Base-by-base conservation (phyloP, 2,888 invertebrate species). In the Zootermopsis nevadensis region DNA sequence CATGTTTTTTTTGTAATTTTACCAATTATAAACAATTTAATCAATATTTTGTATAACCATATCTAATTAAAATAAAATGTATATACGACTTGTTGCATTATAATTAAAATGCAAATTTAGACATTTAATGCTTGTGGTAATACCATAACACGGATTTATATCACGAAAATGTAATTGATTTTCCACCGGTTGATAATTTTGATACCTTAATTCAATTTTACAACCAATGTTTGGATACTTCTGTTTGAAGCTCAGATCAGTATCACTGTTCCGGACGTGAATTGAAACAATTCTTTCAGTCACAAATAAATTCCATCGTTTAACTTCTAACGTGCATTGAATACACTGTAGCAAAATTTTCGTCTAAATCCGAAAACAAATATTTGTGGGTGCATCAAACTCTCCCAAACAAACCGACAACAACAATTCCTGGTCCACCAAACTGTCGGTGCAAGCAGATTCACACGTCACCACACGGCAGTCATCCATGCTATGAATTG, bases 401-500 rank as follows among this genome's bases (percentile, higher is more conserved):
- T 24, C 6, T 27, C n/a, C 60, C 60, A 60, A 24, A 60, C 60
- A 60, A 60, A 60, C 27, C 27, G 15, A 60, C 60, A 60, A 55
- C 12, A 15, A 60, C n/a, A 60, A 27, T n/a, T 60, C n/a, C 27
- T n/a, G 27, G 60, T 6, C 60, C 60, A 60, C 60, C 1, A 60
- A 60, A 60, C 60, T 60, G 60, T 60, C 60, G n/a, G 60, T 27
- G 60, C 27, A 76, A 76, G 42, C 42, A 42, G 31, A 76, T 48
- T 76, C 48, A 15, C 72, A 30, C 76, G 60, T 60, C 22, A 12
- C 76, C 76, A 24, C 30, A 42, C 42, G 38, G 38, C 48, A 48
- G 42, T 76, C 76, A 42, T 12, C 27, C 48, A 42, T 76, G 76
- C 42, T 42, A 76, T 76, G 76, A 76, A 76, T 76, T 42, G 76